Evolutionary conservation across 2,888 invertebrate genomes (phyloP).

Genomic region (Junonia oenone): DNA sequence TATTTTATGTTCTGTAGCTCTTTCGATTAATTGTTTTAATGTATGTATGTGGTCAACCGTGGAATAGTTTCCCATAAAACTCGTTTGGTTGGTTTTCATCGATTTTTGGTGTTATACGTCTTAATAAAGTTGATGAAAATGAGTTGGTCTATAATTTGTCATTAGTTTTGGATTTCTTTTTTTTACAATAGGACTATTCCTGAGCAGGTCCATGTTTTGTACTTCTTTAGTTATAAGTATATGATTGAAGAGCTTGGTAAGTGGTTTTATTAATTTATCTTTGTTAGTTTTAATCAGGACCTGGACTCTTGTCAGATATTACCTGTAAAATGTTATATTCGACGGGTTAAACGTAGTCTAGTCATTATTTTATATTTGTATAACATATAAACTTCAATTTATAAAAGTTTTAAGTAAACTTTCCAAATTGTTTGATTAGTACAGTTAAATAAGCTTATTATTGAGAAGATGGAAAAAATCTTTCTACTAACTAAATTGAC

Average conservation of each 20-base stretch:
- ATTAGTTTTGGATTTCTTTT: slow-evolving; percentile 21
- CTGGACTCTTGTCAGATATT: neutral
- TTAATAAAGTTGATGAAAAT: slow-evolving; percentile 1
- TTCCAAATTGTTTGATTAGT: too few species aligned
- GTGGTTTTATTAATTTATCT: neutral
- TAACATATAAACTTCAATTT: too few species aligned
- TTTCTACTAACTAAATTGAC: too few species aligned
- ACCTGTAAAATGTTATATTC: too few species aligned
- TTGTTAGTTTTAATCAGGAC: neutral
- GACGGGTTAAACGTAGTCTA: too few species aligned
- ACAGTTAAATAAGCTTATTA: too few species aligned
- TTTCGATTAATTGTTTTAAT: slow-evolving; percentile 11
- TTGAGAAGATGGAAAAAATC: too few species aligned
- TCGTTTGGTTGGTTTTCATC: slow-evolving; percentile 19
- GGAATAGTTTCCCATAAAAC: neutral
- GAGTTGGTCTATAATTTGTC: slow-evolving; percentile 20
- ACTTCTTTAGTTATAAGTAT: neutral
- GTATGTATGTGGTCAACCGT: neutral
- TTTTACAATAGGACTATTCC: slow-evolving; percentile 24
- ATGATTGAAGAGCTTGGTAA: neutral
- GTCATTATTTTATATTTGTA: too few species aligned
- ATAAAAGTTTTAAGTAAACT: too few species aligned
- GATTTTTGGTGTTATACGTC: neutral
- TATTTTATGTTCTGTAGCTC: slow-evolving; percentile 10
- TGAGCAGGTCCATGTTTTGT: slow-evolving; percentile 15